phyloP scores from a whole-genome alignment of 1,140 invertebrate species.

The Aphelenchoides avenae region DNA sequence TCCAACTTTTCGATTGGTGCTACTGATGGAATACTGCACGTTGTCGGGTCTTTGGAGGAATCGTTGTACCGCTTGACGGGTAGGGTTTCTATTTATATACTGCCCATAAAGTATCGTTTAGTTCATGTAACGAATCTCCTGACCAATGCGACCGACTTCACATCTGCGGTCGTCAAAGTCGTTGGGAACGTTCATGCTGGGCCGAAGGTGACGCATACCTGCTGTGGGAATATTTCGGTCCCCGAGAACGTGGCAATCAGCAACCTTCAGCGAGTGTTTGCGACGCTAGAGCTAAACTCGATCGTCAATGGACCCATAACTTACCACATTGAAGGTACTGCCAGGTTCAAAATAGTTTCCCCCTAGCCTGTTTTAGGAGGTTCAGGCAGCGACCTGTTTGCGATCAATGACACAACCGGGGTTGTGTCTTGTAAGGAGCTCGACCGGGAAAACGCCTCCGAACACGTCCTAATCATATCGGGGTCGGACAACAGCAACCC shows the following conservation, averaged over 20 bases:
- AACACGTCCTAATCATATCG: conserved; percentile 40
- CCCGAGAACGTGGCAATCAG: conserved; percentile 28
- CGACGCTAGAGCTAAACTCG: conserved; percentile 21
- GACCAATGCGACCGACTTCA: conserved; percentile 13
- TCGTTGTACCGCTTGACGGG: not conserved
- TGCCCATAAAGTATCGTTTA: not conserved
- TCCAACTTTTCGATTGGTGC: too few species aligned
- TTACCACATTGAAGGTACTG: not conserved
- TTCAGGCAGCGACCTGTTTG: conserved; percentile 29
- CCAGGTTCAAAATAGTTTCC: conserved; percentile 3
- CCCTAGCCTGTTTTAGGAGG: conserved; percentile 22
- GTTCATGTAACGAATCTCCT: conserved; percentile 12
- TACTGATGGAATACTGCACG: too few species aligned
- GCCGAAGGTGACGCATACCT: conserved; percentile 33
- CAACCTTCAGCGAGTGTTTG: conserved; percentile 22
- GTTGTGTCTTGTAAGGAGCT: conserved; percentile 21
- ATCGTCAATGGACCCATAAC: not conserved
- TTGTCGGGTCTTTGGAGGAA: too few species aligned
- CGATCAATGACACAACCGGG: conserved; percentile 34
- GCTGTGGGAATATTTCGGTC: conserved; percentile 34
- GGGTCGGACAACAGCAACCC: conserved; percentile 35
- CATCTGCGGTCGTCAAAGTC: conserved; percentile 15
- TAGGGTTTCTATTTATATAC: not conserved
- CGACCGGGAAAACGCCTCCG: conserved; percentile 29
- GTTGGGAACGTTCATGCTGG: not conserved